These are phyloP conservation scores for Limulus polyphemus DNA, from an alignment of 2,888 invertebrate species.

Conservation along the genomic window DNA sequence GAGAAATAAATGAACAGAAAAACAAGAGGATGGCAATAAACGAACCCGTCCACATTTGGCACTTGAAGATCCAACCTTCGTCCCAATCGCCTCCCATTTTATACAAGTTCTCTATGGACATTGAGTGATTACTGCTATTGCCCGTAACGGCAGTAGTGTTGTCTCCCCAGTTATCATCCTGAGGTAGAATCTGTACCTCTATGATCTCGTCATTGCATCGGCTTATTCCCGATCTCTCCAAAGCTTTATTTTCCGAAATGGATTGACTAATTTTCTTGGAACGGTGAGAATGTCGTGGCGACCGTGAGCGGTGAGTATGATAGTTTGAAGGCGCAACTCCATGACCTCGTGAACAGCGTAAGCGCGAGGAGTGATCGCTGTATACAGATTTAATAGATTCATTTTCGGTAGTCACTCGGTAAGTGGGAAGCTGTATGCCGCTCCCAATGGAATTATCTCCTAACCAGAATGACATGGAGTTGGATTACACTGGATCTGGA, in stretches of 20 bases:
- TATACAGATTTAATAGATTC: slow-evolving; percentile 75
- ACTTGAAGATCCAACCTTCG: slow-evolving; percentile 36
- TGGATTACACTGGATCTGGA: no score
- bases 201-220: slow-evolving; percentile 53
- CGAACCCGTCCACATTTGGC: slow-evolving; percentile 70
- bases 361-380: slow-evolving; percentile 68
- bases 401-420: slow-evolving; percentile 61
- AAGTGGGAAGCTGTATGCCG: slow-evolving; percentile 16
- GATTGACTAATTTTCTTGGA: slow-evolving; percentile 6
- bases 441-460: slow-evolving; percentile 22
- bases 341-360: slow-evolving; percentile 34
- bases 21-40: slow-evolving; percentile 65
- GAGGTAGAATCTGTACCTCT: slow-evolving; percentile 87
- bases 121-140: slow-evolving; percentile 88
- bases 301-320: slow-evolving; percentile 6
- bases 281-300: slow-evolving; percentile 26
- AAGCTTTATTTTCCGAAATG: not conserved
- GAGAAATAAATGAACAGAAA: slow-evolving; percentile 74
- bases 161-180: slow-evolving; percentile 97
- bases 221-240: slow-evolving; percentile 4
- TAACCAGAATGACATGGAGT: slow-evolving; percentile 20
- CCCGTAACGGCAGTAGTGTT: slow-evolving; percentile 94
- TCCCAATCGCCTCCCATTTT: slow-evolving; percentile 33
- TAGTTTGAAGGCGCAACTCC: slow-evolving; percentile 8
- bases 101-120: slow-evolving; percentile 68